A percentile compares a stretch with the other conserved stretches of the same genome.
phyloP scores from a whole-genome alignment of 2,888 invertebrate species.

The Alsophila aescularia region DNA sequence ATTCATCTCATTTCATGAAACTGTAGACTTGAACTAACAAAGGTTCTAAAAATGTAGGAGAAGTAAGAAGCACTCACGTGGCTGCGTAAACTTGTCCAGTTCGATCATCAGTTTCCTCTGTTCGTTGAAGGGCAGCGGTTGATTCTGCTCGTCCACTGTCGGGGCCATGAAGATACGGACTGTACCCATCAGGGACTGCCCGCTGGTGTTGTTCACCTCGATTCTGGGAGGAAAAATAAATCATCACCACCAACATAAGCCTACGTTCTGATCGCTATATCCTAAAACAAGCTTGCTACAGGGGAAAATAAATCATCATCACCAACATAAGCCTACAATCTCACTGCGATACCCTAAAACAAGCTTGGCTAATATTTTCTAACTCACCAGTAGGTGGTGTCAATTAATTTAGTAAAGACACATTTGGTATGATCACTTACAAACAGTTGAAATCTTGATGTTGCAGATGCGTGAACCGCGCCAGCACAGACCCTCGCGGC shows the following conservation, averaged over 20 bases:
- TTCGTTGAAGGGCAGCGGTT: conserved; percentile 54
- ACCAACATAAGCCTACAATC: too few species aligned
- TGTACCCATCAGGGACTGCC: conserved; percentile 82
- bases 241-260: not conserved
- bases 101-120: conserved; percentile 88
- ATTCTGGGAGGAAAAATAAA: conserved; percentile 59
- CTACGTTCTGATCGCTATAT: too few species aligned
- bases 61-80: conserved; percentile 60
- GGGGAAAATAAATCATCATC: too few species aligned
- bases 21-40: too few species aligned
- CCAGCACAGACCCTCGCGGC: conserved; percentile 89
- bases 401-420: too few species aligned
- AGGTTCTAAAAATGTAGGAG: too few species aligned
- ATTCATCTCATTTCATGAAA: too few species aligned
- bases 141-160: conserved; percentile 59
- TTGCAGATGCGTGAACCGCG: conserved; percentile 88
- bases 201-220: conserved; percentile 83
- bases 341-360: too few species aligned
- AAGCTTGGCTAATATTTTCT: too few species aligned
- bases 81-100: conserved; percentile 88
- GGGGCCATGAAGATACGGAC: conserved; percentile 89
- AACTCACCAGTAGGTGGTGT: too few species aligned
- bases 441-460: conserved; percentile 86
- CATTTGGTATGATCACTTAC: conserved; percentile 62
- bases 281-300: too few species aligned